These are phyloP conservation scores for Corythoichthys intestinalis DNA, from an alignment of 2,113 vertebrate species.

Conservation along the genomic window DNA sequence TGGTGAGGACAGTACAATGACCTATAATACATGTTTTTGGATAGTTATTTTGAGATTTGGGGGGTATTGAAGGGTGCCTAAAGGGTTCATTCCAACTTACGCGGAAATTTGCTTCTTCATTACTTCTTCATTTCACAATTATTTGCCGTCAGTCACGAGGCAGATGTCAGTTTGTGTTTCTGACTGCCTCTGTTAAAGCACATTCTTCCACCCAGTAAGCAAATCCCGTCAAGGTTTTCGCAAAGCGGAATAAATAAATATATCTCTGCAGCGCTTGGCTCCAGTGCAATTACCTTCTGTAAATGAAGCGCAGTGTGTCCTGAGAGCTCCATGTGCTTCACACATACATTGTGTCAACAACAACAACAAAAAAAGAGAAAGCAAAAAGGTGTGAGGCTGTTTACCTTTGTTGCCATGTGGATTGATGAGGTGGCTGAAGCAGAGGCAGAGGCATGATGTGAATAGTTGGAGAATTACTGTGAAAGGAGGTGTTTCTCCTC, in stretches of 20 bases:
- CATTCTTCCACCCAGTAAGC: constrained; percentile 40
- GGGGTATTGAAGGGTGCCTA: no score
- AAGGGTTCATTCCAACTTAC: no score
- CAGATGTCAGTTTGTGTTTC: constrained; percentile 27
- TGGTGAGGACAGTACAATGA: no score
- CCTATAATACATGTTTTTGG: no score
- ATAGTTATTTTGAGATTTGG: no score
- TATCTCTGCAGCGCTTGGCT: constrained; percentile 59
- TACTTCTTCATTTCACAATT: no score
- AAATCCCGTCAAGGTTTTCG: constrained; percentile 52
- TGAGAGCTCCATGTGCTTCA: constrained; percentile 41
- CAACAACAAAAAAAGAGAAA: constrained; percentile 14
- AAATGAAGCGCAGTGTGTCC: constrained; percentile 66
- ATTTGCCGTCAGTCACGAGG: not conserved
- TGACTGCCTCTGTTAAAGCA: constrained; percentile 43
- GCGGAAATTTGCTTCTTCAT: no score
- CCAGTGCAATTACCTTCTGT: constrained; percentile 73
- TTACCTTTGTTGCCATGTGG: constrained; percentile 70
- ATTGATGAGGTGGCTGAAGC: constrained; percentile 62
- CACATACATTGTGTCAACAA: constrained; percentile 60
- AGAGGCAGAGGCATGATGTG: constrained; percentile 56
- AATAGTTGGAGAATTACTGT: constrained; percentile 61
- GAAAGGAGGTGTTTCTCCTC: constrained; percentile 57
- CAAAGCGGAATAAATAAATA: constrained; percentile 42
- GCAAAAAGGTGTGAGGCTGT: constrained; percentile 59